Evolutionary conservation across 2,797 vertebrate species (phyloP).

Genomic region (Lepidocolaptes lacrymiger): DNA sequence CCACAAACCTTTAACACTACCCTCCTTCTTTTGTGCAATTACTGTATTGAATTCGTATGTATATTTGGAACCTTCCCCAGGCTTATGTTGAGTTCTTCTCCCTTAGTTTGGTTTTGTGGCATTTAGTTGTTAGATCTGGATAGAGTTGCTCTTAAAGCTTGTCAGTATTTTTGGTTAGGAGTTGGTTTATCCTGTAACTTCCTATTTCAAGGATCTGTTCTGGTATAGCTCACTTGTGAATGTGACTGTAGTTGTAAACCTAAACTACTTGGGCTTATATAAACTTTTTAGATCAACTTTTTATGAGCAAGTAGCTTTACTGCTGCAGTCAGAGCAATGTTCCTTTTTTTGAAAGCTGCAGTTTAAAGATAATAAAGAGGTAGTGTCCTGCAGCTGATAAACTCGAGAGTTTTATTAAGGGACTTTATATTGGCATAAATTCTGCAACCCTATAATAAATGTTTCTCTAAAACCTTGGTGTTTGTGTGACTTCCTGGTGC

Average conservation of each 20-base stretch:
- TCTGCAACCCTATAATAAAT: slow-evolving; percentile 78
- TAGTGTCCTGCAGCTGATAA: slow-evolving; percentile 63
- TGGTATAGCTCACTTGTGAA: slow-evolving; percentile 58
- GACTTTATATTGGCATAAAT: slow-evolving; percentile 76
- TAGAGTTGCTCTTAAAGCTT: slow-evolving; percentile 61
- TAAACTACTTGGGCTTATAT: slow-evolving; percentile 62
- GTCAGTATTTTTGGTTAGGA: slow-evolving; percentile 65
- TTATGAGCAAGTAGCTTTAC: slow-evolving; percentile 67
- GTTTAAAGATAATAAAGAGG: slow-evolving; percentile 53
- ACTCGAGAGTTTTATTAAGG: slow-evolving; percentile 73
- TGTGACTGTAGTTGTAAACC: slow-evolving; percentile 67
- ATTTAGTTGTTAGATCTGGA: slow-evolving; percentile 59
- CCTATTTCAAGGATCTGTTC: slow-evolving; percentile 18
- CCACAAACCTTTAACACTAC: slow-evolving; percentile 61
- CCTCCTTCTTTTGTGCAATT: slow-evolving; percentile 73
- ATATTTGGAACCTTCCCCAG: slow-evolving; percentile 73
- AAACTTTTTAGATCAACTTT: slow-evolving; percentile 70
- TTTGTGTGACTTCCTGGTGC: slow-evolving; percentile 31
- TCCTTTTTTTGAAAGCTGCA: slow-evolving; percentile 49
- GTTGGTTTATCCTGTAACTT: slow-evolving; percentile 60
- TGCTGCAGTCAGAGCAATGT: slow-evolving; percentile 49
- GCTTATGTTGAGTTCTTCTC: slow-evolving; percentile 58
- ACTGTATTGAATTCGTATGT: slow-evolving; percentile 76
- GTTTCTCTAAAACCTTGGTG: slow-evolving; percentile 67
- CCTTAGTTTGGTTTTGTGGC: slow-evolving; percentile 61